Conservation (phyloP, 1,140 invertebrate species). For the Sogatella furcifera region DNA sequence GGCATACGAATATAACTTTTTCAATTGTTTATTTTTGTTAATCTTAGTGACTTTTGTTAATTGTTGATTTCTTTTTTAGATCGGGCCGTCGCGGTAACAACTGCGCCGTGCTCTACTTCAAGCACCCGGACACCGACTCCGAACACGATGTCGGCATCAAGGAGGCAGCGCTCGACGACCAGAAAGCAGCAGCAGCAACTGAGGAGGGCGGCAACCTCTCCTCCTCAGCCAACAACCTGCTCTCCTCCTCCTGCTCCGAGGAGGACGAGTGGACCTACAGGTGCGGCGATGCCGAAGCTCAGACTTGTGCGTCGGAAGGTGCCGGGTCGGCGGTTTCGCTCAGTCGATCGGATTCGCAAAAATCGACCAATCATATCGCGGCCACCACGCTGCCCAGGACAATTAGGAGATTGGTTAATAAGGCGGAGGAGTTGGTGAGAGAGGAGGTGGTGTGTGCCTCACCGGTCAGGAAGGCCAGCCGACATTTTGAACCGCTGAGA, state of each 20-base stretch:
- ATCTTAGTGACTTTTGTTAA: too few relatives aligned
- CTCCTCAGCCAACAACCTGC: constrained; percentile 17
- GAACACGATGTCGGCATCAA: constrained; percentile 37
- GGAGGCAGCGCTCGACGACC: neutral
- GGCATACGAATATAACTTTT: too few relatives aligned
- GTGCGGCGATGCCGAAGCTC: constrained; percentile 22
- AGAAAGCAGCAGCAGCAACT: too few relatives aligned
- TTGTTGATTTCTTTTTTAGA: constrained; percentile 28
- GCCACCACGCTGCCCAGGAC: constrained; percentile 37
- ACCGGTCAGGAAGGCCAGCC: constrained; percentile 17
- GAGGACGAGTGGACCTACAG: constrained; percentile 64
- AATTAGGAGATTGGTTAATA: constrained; percentile 52
- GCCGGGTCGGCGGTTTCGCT: neutral
- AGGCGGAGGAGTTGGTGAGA: constrained; percentile 56
- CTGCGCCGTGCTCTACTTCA: constrained; percentile 70
- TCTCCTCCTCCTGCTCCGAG: constrained; percentile 35
- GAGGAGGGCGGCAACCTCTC: too few relatives aligned
- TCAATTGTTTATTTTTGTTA: too few relatives aligned
- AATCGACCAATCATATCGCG: constrained; percentile 16
- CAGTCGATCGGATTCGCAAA: neutral
- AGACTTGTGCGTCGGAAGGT: neutral
- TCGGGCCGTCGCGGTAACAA: constrained; percentile 67
- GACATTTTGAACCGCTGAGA: constrained; percentile 39
- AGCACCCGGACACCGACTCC: constrained; percentile 72
- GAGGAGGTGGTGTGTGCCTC: neutral